Percentiles rank a stretch among this genome's conserved stretches.
Conservation (phyloP, 1,140 invertebrate genomes). For the Listronotus oregonensis region DNA sequence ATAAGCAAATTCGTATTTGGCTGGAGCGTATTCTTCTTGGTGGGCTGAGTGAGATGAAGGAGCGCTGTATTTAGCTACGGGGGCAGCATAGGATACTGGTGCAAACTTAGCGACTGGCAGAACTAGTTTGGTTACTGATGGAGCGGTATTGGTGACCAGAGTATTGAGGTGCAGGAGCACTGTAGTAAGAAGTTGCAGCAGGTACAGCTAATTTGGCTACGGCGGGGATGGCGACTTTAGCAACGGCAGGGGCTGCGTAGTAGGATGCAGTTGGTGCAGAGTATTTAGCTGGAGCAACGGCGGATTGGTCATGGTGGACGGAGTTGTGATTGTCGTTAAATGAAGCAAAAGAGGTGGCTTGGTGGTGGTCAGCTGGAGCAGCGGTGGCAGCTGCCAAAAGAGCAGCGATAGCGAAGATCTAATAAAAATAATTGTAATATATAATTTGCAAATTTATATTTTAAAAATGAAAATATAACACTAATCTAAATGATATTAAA, state of each 20-base stretch:
- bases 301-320: conserved; percentile 56
- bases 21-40: no score
- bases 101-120: conserved; percentile 32
- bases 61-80: conserved; percentile 17
- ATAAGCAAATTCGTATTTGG: no score
- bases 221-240: conserved; percentile 21
- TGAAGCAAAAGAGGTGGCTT: conserved; percentile 20
- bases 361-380: conserved; percentile 39
- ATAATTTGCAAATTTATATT: no score
- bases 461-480: no score
- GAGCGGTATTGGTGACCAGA: conserved; percentile 11
- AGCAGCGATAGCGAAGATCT: conserved; percentile 28
- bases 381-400: conserved; percentile 29
- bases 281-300: no score
- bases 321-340: conserved; percentile 36
- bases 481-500: no score
- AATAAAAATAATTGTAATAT: no score
- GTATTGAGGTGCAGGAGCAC: conserved; percentile 43
- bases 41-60: neutral
- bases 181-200: conserved; percentile 19
- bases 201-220: conserved; percentile 9
- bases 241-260: conserved; percentile 31
- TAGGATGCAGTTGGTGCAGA: neutral
- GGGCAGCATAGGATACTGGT: conserved; percentile 16
- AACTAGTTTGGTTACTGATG: conserved; percentile 34